phyloP scores from a whole-genome alignment of 2,888 invertebrate genomes.

The Drosophila fungiperda region DNA sequence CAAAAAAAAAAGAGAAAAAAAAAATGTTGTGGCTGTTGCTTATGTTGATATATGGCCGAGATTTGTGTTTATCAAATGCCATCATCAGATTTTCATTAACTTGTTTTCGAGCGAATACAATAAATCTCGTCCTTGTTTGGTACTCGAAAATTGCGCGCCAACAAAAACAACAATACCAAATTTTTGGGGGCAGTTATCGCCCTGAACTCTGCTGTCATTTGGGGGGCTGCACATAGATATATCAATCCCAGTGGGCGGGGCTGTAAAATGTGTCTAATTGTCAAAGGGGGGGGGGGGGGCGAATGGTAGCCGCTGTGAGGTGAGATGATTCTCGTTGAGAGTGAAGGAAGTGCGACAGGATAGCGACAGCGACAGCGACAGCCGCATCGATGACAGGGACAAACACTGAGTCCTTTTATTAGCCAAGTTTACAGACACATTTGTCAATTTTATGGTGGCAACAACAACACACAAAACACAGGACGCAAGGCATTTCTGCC shows the following conservation, averaged over 20 bases:
- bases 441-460: slow-evolving; percentile 81
- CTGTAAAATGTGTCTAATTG: slow-evolving; percentile 51
- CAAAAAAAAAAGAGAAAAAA: not conserved
- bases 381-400: slow-evolving; percentile 30
- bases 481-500: slow-evolving; percentile 43
- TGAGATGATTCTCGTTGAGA: not conserved
- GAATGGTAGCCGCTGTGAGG: slow-evolving; percentile 23
- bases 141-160: slow-evolving; percentile 35
- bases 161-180: not conserved
- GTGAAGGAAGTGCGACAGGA: slow-evolving; percentile 39
- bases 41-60: slow-evolving; percentile 64
- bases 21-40: slow-evolving; percentile 7
- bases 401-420: slow-evolving; percentile 60
- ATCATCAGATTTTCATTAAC: slow-evolving; percentile 81
- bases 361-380: slow-evolving; percentile 7
- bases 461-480: slow-evolving; percentile 28
- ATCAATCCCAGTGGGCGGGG: slow-evolving; percentile 30
- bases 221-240: slow-evolving; percentile 57
- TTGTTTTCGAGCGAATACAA: slow-evolving; percentile 58
- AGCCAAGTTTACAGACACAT: slow-evolving; percentile 82
- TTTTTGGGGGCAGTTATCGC: slow-evolving; percentile 19
- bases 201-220: slow-evolving; percentile 36
- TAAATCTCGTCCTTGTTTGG: slow-evolving; percentile 60
- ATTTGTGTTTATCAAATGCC: slow-evolving; percentile 74
- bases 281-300: not conserved